Evolutionary conservation across 2,797 vertebrate genomes (phyloP).

Genomic region (Gymnothorax javanicus): DNA sequence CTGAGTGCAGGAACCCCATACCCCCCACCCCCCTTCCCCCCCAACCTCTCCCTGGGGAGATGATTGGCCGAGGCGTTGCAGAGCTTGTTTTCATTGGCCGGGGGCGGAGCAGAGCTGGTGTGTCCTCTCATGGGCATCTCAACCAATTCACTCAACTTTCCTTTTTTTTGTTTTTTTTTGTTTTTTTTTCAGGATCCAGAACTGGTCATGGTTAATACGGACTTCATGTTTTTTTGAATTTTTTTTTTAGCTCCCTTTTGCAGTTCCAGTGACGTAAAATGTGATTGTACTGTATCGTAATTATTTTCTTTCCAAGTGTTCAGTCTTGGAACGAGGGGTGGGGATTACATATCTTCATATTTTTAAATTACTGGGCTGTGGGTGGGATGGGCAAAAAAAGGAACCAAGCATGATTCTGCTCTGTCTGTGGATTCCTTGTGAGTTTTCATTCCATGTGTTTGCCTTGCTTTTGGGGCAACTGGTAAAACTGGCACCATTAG

Average conservation of each 20-base stretch:
- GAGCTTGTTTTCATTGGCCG: slow-evolving; percentile 52
- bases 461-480: slow-evolving; percentile 52
- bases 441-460: slow-evolving; percentile 79
- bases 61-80: slow-evolving; percentile 62
- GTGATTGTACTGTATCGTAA: slow-evolving; percentile 83
- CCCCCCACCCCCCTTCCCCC: slow-evolving; percentile 46
- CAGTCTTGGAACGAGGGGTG: slow-evolving; percentile 53
- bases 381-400: slow-evolving; percentile 50
- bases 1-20: slow-evolving; percentile 57
- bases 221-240: slow-evolving; percentile 65
- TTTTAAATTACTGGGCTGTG: slow-evolving; percentile 39
- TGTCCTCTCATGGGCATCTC: slow-evolving; percentile 67
- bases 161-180: slow-evolving; percentile 66
- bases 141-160: slow-evolving; percentile 63
- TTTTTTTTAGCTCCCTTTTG: slow-evolving; percentile 67
- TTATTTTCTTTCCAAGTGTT: slow-evolving; percentile 68
- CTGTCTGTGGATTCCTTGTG: slow-evolving; percentile 70
- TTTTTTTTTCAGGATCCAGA: slow-evolving; percentile 69
- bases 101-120: slow-evolving; percentile 60
- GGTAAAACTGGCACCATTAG: slow-evolving; percentile 58
- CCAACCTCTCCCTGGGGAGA: slow-evolving; percentile 55
- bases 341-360: slow-evolving; percentile 55
- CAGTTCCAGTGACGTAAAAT: slow-evolving; percentile 80
- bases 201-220: slow-evolving; percentile 73
- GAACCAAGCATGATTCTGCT: slow-evolving; percentile 59